phyloP scores from a whole-genome alignment of 2,888 invertebrate species.

The Eupithecia insigniata region DNA sequence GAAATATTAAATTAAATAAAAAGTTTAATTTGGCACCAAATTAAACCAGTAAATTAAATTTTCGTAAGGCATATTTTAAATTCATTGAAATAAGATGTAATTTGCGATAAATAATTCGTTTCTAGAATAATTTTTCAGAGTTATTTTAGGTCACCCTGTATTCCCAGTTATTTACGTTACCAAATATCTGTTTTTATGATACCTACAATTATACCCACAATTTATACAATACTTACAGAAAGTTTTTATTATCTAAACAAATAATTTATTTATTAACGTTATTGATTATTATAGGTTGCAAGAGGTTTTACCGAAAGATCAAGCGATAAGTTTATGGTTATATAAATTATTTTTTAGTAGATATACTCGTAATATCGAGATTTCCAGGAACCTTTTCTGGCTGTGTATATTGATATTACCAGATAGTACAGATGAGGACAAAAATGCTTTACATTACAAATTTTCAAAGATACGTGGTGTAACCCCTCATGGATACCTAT shows the following conservation, averaged over 20 bases:
- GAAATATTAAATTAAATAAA: background rate
- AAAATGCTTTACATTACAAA: background rate
- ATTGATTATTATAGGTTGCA: too few relatives aligned
- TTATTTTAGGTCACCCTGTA: constrained; percentile 35
- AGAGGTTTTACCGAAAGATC: background rate
- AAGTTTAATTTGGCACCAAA: background rate
- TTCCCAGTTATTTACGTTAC: constrained; percentile 64
- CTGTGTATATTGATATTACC: background rate
- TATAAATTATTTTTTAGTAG: background rate
- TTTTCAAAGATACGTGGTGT: background rate
- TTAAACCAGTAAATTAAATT: background rate
- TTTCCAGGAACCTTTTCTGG: background rate
- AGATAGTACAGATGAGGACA: background rate
- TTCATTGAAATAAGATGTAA: constrained; percentile 11
- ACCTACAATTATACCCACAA: background rate
- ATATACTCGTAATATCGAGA: background rate
- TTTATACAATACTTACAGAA: background rate
- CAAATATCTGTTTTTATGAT: constrained; percentile 57
- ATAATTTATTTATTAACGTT: background rate
- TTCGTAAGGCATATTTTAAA: constrained; percentile 1
- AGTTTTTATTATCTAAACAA: background rate
- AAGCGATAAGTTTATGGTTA: background rate
- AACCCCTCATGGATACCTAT: background rate
- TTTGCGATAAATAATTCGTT: constrained; percentile 36
- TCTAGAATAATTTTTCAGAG: constrained; percentile 18